Conservation (phyloP, 2,888 invertebrate species). For the Branchipolynoe longqiensis region DNA sequence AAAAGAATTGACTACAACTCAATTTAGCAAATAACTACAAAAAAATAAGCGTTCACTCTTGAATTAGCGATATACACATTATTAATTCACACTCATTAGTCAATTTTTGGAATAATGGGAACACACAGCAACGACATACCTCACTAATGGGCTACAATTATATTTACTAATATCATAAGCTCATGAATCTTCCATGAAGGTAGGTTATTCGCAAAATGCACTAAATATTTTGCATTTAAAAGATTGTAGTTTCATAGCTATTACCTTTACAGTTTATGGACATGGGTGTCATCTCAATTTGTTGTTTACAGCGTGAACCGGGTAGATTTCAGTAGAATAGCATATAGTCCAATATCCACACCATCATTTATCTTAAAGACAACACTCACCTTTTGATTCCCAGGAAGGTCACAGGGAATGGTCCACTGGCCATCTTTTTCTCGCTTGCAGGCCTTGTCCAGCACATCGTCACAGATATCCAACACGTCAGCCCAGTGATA, state of each 20-base stretch:
- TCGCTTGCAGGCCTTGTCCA: slow-evolving; percentile 88
- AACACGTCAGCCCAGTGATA: slow-evolving; percentile 93
- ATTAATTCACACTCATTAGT: no score
- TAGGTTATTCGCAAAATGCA: not conserved
- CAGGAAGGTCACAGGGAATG: slow-evolving; percentile 88
- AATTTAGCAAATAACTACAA: no score
- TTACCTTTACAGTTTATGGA: no score
- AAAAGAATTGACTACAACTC: not conserved
- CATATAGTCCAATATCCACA: not conserved
- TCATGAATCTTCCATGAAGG: no score
- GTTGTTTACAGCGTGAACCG: not conserved
- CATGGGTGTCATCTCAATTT: not conserved
- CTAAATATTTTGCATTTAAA: no score
- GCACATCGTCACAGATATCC: slow-evolving; percentile 86
- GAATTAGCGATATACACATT: no score
- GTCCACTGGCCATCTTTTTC: slow-evolving; percentile 86
- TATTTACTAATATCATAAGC: no score
- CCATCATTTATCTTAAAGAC: slow-evolving; percentile 50
- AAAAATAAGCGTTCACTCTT: no score
- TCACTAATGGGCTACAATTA: not conserved
- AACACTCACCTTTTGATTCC: slow-evolving; percentile 84
- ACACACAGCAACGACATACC: not conserved
- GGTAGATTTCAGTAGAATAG: not conserved
- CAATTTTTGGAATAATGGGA: no score
- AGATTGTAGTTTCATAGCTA: no score